These are phyloP conservation scores for Tiliqua scincoides DNA, from an alignment of 2,113 vertebrate genomes.

Conservation along the genomic window DNA sequence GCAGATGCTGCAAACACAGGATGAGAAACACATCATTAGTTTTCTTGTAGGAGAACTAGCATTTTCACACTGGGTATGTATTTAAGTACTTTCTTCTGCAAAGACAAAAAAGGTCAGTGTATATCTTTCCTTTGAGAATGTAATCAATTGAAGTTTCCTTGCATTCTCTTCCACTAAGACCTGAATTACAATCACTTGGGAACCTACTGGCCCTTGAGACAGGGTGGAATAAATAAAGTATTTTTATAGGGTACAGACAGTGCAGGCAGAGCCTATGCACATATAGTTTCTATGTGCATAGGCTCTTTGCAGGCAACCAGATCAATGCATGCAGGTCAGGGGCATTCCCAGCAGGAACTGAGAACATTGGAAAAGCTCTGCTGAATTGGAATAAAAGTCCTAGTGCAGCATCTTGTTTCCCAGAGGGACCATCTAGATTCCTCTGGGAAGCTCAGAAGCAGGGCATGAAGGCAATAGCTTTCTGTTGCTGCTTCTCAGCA, in stretches of 20 bases:
- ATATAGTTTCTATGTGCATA: not conserved
- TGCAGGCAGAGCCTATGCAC: not conserved
- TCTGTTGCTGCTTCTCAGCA: too few species aligned
- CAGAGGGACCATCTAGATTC: too few species aligned
- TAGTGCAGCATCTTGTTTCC: too few species aligned
- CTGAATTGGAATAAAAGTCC: too few species aligned
- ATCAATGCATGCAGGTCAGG: not conserved
- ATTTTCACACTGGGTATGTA: not conserved
- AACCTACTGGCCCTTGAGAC: not conserved
- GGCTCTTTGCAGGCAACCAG: not conserved
- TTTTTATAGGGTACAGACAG: not conserved
- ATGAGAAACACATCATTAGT: not conserved
- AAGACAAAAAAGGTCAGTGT: not conserved
- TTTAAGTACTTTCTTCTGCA: not conserved
- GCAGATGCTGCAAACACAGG: not conserved
- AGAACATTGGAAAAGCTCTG: too few species aligned
- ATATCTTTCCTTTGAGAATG: not conserved
- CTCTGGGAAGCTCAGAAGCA: too few species aligned
- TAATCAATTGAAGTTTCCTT: not conserved
- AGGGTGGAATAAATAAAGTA: not conserved
- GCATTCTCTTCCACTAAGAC: not conserved
- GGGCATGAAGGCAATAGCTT: too few species aligned
- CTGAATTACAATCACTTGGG: not conserved
- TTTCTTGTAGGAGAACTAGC: not conserved
- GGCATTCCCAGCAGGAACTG: too few species aligned